Evolutionary conservation across 2,888 invertebrate species (phyloP).

Genomic region (Lampropteryx suffumata): DNA sequence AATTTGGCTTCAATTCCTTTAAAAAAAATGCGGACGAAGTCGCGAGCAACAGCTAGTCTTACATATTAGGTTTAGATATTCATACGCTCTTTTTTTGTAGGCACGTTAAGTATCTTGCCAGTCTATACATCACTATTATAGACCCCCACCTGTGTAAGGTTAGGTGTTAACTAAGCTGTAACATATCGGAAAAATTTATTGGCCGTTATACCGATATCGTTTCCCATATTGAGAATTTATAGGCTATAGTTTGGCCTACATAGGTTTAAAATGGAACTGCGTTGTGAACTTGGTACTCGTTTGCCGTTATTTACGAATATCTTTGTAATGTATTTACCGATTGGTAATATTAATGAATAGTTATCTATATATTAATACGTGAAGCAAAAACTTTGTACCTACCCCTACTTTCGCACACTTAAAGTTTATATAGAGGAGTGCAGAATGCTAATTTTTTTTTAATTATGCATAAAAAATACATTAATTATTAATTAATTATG

Average conservation of each 20-base stretch:
- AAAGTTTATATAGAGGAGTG: too few species aligned
- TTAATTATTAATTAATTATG: too few species aligned
- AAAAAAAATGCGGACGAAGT: too few species aligned
- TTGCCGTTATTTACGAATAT: constrained; percentile 1
- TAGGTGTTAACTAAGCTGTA: constrained; percentile 48
- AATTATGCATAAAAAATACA: too few species aligned
- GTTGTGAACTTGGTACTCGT: constrained; percentile 5
- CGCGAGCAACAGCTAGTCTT: too few species aligned
- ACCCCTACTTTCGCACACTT: too few species aligned
- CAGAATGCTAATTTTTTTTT: too few species aligned
- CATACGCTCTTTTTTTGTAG: not conserved
- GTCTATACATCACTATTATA: not conserved
- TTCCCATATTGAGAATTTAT: constrained; percentile 40
- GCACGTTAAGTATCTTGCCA: too few species aligned
- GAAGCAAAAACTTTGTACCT: too few species aligned
- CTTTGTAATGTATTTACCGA: constrained; percentile 4
- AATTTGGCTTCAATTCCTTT: too few species aligned
- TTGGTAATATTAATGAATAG: not conserved
- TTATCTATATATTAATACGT: too few species aligned
- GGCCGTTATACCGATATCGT: constrained; percentile 32
- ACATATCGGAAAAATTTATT: constrained; percentile 50
- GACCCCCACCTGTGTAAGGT: constrained; percentile 32
- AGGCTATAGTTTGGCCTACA: constrained; percentile 20
- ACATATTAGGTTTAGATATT: too few species aligned
- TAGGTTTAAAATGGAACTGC: constrained; percentile 16